Evolutionary conservation across 1,140 invertebrate genomes (phyloP).

Genomic region (Paraescarpia echinospica): DNA sequence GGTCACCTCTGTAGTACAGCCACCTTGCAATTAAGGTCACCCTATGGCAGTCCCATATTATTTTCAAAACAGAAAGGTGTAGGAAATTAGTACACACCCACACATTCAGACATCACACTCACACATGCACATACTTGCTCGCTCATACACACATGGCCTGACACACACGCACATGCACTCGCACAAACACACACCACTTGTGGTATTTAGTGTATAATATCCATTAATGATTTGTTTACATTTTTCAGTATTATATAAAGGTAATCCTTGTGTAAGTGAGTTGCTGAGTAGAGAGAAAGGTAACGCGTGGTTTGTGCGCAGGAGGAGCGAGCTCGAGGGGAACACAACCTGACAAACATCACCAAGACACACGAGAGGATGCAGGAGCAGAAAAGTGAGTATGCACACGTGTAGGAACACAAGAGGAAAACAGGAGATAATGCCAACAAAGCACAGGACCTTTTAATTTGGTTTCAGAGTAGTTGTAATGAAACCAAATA

Average conservation of each 20-base stretch:
- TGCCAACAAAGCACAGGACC: too few species aligned
- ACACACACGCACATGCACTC: background rate
- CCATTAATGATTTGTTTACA: background rate
- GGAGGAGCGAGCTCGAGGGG: slow-evolving; percentile 73
- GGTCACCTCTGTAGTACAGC: too few species aligned
- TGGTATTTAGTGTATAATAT: too few species aligned
- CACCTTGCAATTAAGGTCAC: too few species aligned
- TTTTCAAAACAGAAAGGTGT: too few species aligned
- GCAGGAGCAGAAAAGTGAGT: slow-evolving; percentile 67
- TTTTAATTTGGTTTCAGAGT: too few species aligned
- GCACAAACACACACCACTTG: too few species aligned
- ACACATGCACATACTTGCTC: too few species aligned
- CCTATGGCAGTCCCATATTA: too few species aligned
- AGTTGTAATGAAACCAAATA: too few species aligned
- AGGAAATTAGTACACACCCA: too few species aligned
- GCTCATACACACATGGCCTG: background rate
- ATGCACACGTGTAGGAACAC: background rate
- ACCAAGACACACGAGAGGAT: slow-evolving; percentile 77
- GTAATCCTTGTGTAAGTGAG: background rate
- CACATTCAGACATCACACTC: too few species aligned
- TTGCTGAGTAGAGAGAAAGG: background rate
- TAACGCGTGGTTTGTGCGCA: slow-evolving; percentile 56
- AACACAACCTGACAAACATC: slow-evolving; percentile 77
- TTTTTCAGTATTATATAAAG: background rate
- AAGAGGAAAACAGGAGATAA: background rate